Conservation (phyloP, 2,888 invertebrate genomes). For the Dermolepida albohirtum region DNA sequence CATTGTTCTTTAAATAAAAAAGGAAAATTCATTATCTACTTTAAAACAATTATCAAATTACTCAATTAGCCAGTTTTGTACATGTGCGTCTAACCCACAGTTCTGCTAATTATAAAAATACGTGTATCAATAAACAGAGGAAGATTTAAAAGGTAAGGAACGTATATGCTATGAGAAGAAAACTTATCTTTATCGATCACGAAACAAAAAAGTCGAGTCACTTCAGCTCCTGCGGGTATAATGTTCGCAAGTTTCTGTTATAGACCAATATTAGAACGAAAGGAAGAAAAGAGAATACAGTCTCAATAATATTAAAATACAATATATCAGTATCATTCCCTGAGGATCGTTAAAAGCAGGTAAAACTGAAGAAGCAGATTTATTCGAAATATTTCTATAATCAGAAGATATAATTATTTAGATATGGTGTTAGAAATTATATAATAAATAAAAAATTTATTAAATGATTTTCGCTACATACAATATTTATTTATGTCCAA, state of each 20-base stretch:
- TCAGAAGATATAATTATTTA: too few relatives aligned
- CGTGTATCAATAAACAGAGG: too few relatives aligned
- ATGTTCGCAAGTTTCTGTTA: constrained; percentile 19
- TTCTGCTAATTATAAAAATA: constrained; percentile 13
- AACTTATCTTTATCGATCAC: constrained; percentile 26
- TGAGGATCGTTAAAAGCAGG: neutral
- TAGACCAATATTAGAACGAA: constrained; percentile 6
- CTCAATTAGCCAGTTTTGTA: too few relatives aligned
- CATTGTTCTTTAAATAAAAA: too few relatives aligned
- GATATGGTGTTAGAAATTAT: too few relatives aligned
- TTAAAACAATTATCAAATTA: too few relatives aligned
- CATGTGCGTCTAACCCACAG: neutral
- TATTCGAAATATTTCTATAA: too few relatives aligned
- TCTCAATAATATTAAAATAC: constrained; percentile 3
- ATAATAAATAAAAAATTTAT: too few relatives aligned
- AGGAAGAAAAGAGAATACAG: neutral
- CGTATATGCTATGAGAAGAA: neutral
- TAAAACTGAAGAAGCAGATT: too few relatives aligned
- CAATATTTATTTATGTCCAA: too few relatives aligned
- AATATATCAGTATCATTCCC: neutral
- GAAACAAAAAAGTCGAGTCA: constrained; percentile 24
- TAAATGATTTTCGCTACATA: too few relatives aligned
- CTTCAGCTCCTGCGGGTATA: neutral
- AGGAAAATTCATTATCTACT: too few relatives aligned
- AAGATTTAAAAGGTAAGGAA: constrained; percentile 11